These are phyloP conservation scores for Kryptolebias marmoratus DNA, from an alignment of 2,113 vertebrate species.

Conservation along the genomic window DNA sequence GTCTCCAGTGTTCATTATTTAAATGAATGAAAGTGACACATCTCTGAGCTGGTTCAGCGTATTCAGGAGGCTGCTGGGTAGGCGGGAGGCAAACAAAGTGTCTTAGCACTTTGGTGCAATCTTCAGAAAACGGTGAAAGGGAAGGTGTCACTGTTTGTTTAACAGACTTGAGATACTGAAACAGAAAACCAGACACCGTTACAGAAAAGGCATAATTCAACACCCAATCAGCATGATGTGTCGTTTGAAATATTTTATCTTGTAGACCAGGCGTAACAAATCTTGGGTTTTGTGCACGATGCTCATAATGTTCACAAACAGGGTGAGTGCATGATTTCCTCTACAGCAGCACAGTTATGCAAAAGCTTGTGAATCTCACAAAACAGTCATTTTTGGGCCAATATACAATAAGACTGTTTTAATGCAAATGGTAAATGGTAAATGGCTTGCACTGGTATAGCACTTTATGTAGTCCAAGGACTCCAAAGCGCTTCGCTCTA, in stretches of 20 bases:
- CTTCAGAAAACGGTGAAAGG: conserved; percentile 4
- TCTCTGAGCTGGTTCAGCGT: not conserved
- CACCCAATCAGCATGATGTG: not conserved
- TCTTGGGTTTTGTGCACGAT: not conserved
- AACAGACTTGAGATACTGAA: not conserved
- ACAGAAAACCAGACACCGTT: not conserved
- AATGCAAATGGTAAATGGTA: too few relatives aligned
- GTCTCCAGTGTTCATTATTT: conserved; percentile 14
- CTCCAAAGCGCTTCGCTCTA: too few relatives aligned
- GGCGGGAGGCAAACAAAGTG: not conserved
- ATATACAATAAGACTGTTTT: too few relatives aligned
- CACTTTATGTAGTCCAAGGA: too few relatives aligned
- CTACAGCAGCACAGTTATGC: not conserved
- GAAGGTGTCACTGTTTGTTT: conserved; percentile 8
- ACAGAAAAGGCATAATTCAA: not conserved
- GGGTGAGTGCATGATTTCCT: not conserved
- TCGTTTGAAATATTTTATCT: not conserved
- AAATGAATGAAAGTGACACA: conserved; percentile 12
- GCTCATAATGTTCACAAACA: not conserved
- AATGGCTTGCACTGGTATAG: too few relatives aligned
- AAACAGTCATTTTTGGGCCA: too few relatives aligned
- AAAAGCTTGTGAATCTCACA: too few relatives aligned
- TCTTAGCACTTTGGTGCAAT: not conserved
- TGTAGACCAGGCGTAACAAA: not conserved
- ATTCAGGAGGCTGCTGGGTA: not conserved